A percentile compares a stretch with the other conserved stretches of the same genome.
Evolutionary conservation across 2,888 invertebrate species (phyloP).

Genomic region (Antheraea assamensis): DNA sequence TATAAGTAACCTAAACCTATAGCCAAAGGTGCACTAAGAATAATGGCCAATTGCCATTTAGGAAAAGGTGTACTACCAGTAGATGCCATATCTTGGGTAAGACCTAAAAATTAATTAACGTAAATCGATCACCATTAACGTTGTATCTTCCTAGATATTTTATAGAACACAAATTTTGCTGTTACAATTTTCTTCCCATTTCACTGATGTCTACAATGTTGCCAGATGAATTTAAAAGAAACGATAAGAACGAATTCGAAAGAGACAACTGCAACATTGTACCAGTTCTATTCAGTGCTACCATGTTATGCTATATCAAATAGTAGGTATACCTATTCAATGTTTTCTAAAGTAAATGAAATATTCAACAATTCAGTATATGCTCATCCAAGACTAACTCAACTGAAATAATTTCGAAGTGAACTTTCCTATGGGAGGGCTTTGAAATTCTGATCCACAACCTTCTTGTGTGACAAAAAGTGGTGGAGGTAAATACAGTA

Average conservation of each 20-base stretch:
- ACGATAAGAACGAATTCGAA: not conserved
- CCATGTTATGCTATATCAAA: no score
- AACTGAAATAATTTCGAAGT: no score
- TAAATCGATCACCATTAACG: conserved; percentile 68
- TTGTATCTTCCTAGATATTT: conserved; percentile 34
- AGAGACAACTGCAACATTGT: no score
- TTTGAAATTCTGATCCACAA: no score
- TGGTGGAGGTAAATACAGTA: no score
- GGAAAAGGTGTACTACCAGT: conserved; percentile 84
- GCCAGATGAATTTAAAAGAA: not conserved
- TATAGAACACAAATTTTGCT: conserved; percentile 57
- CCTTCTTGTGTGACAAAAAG: no score
- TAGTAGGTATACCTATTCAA: no score
- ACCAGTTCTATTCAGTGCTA: no score
- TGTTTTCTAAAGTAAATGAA: no score
- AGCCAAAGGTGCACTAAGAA: conserved; percentile 91
- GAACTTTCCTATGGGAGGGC: no score
- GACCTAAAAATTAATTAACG: conserved; percentile 44
- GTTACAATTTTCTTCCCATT: conserved; percentile 58
- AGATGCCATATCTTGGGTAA: conserved; percentile 64
- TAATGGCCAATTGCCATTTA: conserved; percentile 94
- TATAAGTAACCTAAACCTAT: conserved; percentile 92
- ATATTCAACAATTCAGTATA: no score
- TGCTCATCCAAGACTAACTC: no score
- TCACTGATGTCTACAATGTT: conserved; percentile 48